Evolutionary conservation across 2,797 vertebrate genomes (phyloP).

Genomic region (Chelmon rostratus): DNA sequence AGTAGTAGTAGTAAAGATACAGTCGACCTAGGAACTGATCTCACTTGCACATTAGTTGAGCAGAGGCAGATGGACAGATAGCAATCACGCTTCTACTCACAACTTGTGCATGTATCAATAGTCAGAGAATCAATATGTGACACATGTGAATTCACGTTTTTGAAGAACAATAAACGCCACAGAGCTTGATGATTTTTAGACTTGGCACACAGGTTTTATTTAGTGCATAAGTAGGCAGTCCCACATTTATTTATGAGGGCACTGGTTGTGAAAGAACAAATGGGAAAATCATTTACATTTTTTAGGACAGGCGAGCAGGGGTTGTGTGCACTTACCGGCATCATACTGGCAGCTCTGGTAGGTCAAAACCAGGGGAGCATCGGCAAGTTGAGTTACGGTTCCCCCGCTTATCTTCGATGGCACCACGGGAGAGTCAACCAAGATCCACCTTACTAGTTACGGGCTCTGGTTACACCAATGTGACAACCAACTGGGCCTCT

Average conservation of each 20-base stretch:
- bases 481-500: constrained; percentile 73
- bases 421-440: constrained; percentile 37
- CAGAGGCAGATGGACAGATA: neutral
- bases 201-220: neutral
- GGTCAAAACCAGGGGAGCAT: constrained; percentile 68
- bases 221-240: too few species aligned
- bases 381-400: constrained; percentile 36
- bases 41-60: neutral
- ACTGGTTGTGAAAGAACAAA: neutral
- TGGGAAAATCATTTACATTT: accelerated
- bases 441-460: constrained; percentile 57
- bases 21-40: constrained; percentile 7
- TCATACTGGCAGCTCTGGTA: constrained; percentile 74
- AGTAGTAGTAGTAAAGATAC: too few species aligned
- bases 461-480: constrained; percentile 62
- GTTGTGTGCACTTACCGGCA: constrained; percentile 76
- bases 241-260: too few species aligned
- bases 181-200: neutral
- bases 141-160: too few species aligned
- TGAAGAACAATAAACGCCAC: too few species aligned
- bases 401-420: constrained; percentile 45
- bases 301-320: accelerated
- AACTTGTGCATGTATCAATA: neutral
- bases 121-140: neutral
- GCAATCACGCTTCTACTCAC: neutral